Evolutionary conservation across 2,888 invertebrate genomes (phyloP).

Genomic region (Hyposoter dolosus): DNA sequence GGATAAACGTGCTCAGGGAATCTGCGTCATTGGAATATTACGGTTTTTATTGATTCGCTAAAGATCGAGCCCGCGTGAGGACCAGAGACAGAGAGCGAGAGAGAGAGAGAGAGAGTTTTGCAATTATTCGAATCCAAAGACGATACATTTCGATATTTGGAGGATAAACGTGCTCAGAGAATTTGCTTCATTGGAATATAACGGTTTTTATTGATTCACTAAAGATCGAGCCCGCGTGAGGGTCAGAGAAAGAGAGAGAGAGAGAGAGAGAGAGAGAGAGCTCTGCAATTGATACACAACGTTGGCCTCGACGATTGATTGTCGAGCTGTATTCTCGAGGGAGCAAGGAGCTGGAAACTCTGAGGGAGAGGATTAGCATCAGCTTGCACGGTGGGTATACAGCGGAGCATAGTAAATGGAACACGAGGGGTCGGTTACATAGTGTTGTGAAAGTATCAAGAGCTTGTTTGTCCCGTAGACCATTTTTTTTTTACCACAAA

Average conservation of each 20-base stretch:
- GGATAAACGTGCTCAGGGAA: background rate
- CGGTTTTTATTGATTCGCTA: background rate
- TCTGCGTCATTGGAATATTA: background rate
- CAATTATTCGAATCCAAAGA: background rate
- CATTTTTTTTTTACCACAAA: background rate
- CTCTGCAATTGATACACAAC: background rate
- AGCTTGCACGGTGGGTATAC: constrained; percentile 10
- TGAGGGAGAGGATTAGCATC: constrained; percentile 20
- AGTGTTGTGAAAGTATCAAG: background rate
- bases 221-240: background rate
- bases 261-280: background rate
- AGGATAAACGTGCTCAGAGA: background rate
- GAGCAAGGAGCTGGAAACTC: background rate
- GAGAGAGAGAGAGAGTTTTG: no score
- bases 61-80: background rate
- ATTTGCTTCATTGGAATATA: background rate
- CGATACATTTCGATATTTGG: background rate
- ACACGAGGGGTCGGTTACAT: background rate
- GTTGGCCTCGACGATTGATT: constrained; percentile 18
- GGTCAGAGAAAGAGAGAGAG: background rate
- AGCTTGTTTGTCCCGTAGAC: constrained; percentile 1
- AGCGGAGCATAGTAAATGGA: constrained; percentile 1
- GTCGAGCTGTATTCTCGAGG: constrained; percentile 16
- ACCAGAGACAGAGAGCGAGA: background rate
- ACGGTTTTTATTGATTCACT: background rate